Conservation (phyloP, 1,140 invertebrate species). For the Cataglyphis hispanica region DNA sequence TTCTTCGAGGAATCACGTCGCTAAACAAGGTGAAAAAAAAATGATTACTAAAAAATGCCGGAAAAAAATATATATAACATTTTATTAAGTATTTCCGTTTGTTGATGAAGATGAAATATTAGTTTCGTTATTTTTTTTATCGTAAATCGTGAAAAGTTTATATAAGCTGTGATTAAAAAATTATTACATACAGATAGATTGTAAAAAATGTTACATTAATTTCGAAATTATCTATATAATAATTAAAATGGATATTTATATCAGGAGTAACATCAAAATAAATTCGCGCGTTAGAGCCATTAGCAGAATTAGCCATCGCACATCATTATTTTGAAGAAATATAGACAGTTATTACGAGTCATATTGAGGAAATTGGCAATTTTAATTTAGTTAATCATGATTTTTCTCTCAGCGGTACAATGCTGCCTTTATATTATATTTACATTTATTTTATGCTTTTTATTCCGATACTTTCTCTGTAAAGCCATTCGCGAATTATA, state of each 20-base stretch:
- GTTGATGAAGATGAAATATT: neutral
- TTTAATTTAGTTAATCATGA: slow-evolving; percentile 23
- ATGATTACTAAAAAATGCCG: neutral
- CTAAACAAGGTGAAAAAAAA: neutral
- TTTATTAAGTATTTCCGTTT: neutral
- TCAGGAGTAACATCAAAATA: neutral
- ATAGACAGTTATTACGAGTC: neutral
- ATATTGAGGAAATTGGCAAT: neutral
- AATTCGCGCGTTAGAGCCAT: neutral
- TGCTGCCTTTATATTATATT: neutral
- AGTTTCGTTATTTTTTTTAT: slow-evolving; percentile 3
- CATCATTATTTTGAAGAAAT: neutral
- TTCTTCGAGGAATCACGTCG: neutral
- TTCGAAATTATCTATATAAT: neutral
- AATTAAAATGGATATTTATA: neutral
- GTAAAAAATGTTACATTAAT: neutral
- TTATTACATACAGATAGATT: neutral
- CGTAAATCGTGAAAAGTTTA: neutral
- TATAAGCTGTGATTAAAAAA: neutral
- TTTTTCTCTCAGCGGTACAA: neutral
- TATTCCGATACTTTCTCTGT: neutral
- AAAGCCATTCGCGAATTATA: neutral
- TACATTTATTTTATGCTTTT: neutral
- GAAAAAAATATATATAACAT: neutral
- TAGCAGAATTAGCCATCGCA: neutral